phyloP scores from a whole-genome alignment of 2,113 vertebrate genomes.

The Tonatia bakeri region DNA sequence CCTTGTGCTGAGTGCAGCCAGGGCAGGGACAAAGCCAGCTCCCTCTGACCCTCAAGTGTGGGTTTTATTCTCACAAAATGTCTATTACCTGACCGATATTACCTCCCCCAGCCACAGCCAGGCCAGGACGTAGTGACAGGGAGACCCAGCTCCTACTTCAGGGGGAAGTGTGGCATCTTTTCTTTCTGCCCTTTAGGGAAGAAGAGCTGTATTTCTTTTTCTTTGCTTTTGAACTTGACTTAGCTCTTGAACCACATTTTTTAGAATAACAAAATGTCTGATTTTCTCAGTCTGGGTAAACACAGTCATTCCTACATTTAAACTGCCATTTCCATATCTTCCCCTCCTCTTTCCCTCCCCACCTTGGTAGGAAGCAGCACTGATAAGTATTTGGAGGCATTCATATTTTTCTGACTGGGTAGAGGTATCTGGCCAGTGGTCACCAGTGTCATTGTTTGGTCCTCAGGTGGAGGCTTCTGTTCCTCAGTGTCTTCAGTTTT shows the following conservation, averaged over 20 bases:
- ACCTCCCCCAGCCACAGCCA: not conserved
- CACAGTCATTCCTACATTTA: not conserved
- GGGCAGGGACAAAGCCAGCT: not conserved
- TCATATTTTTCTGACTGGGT: not conserved
- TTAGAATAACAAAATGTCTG: not conserved
- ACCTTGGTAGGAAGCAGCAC: not conserved
- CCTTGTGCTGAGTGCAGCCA: not conserved
- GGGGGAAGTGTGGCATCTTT: not conserved
- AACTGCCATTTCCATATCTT: not conserved
- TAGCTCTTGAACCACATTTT: not conserved
- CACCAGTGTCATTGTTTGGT: not conserved
- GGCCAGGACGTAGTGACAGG: not conserved
- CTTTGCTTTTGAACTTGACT: not conserved
- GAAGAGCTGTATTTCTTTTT: not conserved
- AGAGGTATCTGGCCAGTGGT: not conserved
- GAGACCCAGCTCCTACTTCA: accelerated
- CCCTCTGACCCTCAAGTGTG: not conserved
- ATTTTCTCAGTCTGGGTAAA: not conserved
- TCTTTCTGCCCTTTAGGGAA: not conserved
- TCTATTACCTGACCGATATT: not conserved
- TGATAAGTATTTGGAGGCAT: not conserved
- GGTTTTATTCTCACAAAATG: not conserved
- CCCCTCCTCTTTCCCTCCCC: not conserved
- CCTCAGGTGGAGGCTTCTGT: not conserved
- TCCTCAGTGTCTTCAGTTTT: not conserved